Evolutionary conservation across 2,888 invertebrate genomes (phyloP).

Genomic region (Chrysotoxum bicinctum): DNA sequence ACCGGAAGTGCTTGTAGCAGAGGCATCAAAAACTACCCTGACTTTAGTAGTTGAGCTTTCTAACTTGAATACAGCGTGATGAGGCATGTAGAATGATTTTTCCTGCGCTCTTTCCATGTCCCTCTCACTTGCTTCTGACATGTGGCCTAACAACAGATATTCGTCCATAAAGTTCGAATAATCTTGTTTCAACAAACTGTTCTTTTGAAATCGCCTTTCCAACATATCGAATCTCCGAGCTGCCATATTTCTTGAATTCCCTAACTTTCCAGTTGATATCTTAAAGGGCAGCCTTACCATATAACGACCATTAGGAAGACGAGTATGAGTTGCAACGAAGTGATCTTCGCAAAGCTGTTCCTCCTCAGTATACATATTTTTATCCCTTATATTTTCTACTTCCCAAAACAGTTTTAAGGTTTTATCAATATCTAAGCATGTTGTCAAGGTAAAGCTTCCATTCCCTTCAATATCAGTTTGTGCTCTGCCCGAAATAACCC

Average conservation of each 20-base stretch:
- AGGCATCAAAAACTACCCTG: neutral
- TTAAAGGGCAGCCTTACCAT: neutral
- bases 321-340: neutral
- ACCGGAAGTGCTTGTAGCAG: neutral
- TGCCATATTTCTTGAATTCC: conserved; percentile 6
- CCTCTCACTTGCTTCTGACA: neutral
- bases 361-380: conserved; percentile 16
- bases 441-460: neutral
- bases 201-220: neutral
- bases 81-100: too few species aligned
- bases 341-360: neutral
- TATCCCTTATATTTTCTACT: neutral
- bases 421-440: neutral
- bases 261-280: neutral
- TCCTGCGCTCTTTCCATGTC: neutral
- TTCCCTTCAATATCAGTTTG: neutral
- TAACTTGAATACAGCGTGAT: too few species aligned
- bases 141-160: neutral
- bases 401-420: conserved; percentile 5
- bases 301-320: neutral
- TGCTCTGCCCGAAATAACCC: neutral
- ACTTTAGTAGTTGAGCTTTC: neutral
- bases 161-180: neutral
- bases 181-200: neutral
- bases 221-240: neutral